Evolutionary conservation across 1,140 invertebrate species (phyloP), one percentile per base, ranked within the genome.

Genomic region (Arctopsyche grandis): DNA sequence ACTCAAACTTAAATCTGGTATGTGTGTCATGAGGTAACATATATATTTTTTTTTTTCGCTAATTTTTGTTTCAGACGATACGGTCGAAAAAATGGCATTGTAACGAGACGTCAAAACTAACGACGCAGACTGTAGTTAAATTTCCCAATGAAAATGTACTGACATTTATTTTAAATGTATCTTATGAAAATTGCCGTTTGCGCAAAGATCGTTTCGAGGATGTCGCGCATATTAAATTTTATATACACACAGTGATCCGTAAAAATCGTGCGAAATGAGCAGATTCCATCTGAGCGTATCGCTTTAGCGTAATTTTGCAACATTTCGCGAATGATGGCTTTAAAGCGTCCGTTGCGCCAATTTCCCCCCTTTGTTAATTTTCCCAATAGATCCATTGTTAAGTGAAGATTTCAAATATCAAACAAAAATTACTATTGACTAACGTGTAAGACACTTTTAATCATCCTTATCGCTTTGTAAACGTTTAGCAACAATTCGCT

Each of bases 351-450:
- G 24, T 66, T 66, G 63, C 63, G 63, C 24, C 24, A 66, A 24
- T 66, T 66, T 66, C 63, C 63, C 63, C 22, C 63, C 19, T 22
- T 66, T 66, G 63, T 66, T 66, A 24, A 12, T 22, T 26, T 26
- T 66, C 63, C 48, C 48, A 52, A 52, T 52, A 22, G 63, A 24
- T 19, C 63, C 24, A 66, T 66, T 66, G 63, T 66, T 66, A 22
- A 26, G 12, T 10, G 48, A 52, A 12, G 16, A 26, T 66, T 66
- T 66, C 24, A 22, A 66, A 52, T 52, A 52, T 52, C 10, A 52
- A 52, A 52, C 10, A 52, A 52, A 52, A 52, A 52, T 14, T 52
- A 52, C 48, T 14, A 52, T 52, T 52, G 16, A 52, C 48, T 14
- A 16, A 16, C 48, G 48, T 16, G 48, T 16, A 52, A 52, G 48